These are phyloP conservation scores for Cryptotermes secundus DNA, from an alignment of 1,140 invertebrate genomes.

Conservation along the genomic window DNA sequence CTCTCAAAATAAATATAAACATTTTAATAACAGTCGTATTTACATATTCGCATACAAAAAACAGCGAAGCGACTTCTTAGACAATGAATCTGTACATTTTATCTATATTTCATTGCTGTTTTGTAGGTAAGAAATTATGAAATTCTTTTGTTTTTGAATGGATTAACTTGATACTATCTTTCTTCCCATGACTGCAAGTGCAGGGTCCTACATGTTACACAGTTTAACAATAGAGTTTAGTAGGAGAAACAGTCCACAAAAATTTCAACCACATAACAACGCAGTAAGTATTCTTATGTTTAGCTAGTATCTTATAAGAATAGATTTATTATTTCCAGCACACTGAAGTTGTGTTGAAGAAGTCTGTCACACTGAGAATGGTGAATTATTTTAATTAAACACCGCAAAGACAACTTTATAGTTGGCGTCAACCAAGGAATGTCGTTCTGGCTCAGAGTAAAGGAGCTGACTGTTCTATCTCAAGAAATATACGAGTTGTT, in stretches of 20 bases:
- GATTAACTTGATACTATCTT: background rate
- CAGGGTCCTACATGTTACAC: too few relatives aligned
- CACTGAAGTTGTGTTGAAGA: background rate
- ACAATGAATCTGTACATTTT: background rate
- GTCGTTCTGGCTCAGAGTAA: background rate
- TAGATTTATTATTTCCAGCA: background rate
- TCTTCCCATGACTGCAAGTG: background rate
- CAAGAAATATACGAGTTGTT: background rate
- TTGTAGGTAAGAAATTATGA: too few relatives aligned
- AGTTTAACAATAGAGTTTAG: background rate
- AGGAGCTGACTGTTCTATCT: background rate
- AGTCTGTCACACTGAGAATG: background rate
- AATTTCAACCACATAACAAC: too few relatives aligned
- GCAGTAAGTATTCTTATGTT: background rate
- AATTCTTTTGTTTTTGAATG: background rate
- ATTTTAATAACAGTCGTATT: background rate
- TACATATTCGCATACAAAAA: background rate
- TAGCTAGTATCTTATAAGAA: background rate
- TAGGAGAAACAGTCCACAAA: too few relatives aligned
- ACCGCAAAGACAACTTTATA: slow-evolving; percentile 10
- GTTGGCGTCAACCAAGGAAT: background rate
- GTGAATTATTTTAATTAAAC: background rate
- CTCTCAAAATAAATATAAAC: background rate
- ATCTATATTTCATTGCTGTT: background rate
- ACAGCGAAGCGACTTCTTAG: background rate